Evolutionary conservation across 2,888 invertebrate species (phyloP), one percentile per base, ranked within the genome.

Genomic region (Metallyticus violacea): DNA sequence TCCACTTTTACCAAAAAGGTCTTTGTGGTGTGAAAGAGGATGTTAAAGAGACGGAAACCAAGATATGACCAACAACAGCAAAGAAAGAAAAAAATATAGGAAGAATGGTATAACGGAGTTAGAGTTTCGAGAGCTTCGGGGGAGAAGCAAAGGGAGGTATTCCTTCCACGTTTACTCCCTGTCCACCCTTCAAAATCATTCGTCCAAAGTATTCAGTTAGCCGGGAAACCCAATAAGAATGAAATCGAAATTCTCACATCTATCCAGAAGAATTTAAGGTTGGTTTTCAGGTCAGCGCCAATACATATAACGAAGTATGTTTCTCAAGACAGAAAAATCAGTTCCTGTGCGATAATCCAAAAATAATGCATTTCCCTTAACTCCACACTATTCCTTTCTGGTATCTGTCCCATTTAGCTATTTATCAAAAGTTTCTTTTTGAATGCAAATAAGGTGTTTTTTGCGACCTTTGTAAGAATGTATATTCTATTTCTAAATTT

Each of bases 11-110:
- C 40, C 29, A 81, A 30, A 81, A 81, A 30, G n/a, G 81, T 26
- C 40, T 30, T 81, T 81, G 81, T 81, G 81, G 81, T 30, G 81
- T 81, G 81, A 81, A 81, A 81, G 40, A 62, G 40, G 40, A 62
- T 62, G 40, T 62, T 62, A 62, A 62, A 40, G 25, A 30, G 30
- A 30, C 30, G 81, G 30, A 40, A 81, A 30, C 30, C 30, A 81
- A 81, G 81, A 81, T 81, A 30, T 81, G 81, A 30, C 81, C 81
- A 30, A 9, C 81, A 81, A 40, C 81, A 9, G 40, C 28, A 62
- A 3, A 62, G 40, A 62, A 62, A 62, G 40, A 62, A 62, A 62
- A 62, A 62, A 62, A 62, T 15, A 62, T 62, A 62, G 40, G 40
- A 62, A 62, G 40, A 62, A n/a, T n/a, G n/a, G n/a, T n/a, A n/a